phyloP scores from a whole-genome alignment of 2,888 invertebrate genomes.

The Diplolepis rosae region DNA sequence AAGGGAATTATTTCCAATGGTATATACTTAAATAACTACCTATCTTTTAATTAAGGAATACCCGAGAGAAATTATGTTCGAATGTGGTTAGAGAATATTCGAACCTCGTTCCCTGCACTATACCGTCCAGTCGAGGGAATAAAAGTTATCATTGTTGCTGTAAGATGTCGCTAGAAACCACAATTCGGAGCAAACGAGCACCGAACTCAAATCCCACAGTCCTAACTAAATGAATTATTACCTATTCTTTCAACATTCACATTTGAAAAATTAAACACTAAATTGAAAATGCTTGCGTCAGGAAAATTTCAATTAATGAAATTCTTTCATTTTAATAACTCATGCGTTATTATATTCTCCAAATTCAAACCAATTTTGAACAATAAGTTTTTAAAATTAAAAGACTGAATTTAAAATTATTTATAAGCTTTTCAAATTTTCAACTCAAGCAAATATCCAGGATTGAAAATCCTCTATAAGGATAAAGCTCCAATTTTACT shows the following conservation, averaged over 20 bases:
- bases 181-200: slow-evolving; percentile 8
- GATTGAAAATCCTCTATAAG: too few relatives aligned
- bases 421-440: too few relatives aligned
- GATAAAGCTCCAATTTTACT: too few relatives aligned
- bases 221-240: not conserved
- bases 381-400: too few relatives aligned
- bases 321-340: too few relatives aligned
- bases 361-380: too few relatives aligned
- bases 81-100: slow-evolving; percentile 14
- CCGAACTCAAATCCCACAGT: slow-evolving; percentile 4
- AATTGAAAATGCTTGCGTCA: too few relatives aligned
- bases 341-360: too few relatives aligned
- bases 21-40: not conserved
- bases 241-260: too few relatives aligned
- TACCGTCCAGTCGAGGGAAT: not conserved
- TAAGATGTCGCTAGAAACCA: slow-evolving; percentile 41
- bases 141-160: slow-evolving; percentile 35
- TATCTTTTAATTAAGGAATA: not conserved
- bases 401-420: too few relatives aligned
- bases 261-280: too few relatives aligned
- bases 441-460: too few relatives aligned
- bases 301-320: not conserved
- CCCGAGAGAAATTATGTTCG: not conserved
- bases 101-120: not conserved
- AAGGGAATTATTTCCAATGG: not conserved